Evolutionary conservation across 2,888 invertebrate species (phyloP).

Genomic region (Xestia sexstrigata): DNA sequence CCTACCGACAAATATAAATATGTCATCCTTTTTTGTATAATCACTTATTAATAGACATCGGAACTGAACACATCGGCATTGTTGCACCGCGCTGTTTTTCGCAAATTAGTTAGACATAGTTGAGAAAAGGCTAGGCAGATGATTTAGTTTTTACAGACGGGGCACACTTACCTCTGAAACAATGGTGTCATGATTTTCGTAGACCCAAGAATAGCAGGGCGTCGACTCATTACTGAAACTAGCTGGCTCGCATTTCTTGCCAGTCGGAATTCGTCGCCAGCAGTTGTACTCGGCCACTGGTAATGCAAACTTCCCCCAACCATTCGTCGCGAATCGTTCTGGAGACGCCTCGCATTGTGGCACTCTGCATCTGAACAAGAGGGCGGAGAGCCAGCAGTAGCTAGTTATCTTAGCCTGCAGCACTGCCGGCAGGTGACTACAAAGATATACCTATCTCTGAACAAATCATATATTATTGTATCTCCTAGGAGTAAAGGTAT

Average conservation of each 20-base stretch:
- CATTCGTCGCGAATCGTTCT: conserved; percentile 70
- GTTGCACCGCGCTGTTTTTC: no score
- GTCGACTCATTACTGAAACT: conserved; percentile 77
- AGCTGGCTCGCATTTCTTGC: conserved; percentile 70
- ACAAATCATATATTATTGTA: not conserved
- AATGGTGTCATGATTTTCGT: conserved; percentile 79
- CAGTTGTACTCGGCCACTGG: conserved; percentile 76
- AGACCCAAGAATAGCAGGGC: conserved; percentile 80
- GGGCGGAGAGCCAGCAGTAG: not conserved
- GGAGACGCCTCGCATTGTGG: conserved; percentile 83
- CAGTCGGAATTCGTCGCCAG: conserved; percentile 70
- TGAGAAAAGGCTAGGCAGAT: not conserved
- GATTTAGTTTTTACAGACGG: not conserved
- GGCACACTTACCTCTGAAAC: conserved; percentile 78
- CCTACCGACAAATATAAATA: no score
- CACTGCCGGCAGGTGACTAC: not conserved
- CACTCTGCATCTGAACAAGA: conserved; percentile 77
- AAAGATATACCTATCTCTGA: not conserved
- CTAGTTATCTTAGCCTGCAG: not conserved
- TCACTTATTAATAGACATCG: no score
- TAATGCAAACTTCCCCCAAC: conserved; percentile 81
- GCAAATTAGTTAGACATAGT: no score
- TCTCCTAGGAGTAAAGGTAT: not conserved
- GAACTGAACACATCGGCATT: no score
- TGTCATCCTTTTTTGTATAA: no score